Evolutionary conservation across 2,888 invertebrate genomes (phyloP).

Genomic region (Orthosia incerta): DNA sequence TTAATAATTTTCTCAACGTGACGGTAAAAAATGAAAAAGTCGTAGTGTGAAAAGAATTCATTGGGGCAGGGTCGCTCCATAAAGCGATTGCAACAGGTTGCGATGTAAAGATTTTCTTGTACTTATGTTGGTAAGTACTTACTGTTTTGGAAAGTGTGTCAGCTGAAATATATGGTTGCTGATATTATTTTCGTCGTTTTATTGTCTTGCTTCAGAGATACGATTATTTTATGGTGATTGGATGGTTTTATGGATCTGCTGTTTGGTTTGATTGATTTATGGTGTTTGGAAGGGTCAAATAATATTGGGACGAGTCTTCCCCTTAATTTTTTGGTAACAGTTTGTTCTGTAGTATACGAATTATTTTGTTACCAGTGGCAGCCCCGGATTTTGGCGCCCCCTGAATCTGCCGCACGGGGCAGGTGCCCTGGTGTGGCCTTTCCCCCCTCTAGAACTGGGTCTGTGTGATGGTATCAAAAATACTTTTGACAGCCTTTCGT

Average conservation of each 20-base stretch:
- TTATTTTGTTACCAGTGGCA: no score
- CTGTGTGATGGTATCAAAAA: no score
- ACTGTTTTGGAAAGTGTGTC: slow-evolving; percentile 41
- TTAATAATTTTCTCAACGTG: slow-evolving; percentile 32
- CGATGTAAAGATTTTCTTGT: slow-evolving; percentile 51
- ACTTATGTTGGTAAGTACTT: slow-evolving; percentile 18
- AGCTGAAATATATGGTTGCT: slow-evolving; percentile 6
- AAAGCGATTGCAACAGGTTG: slow-evolving; percentile 61
- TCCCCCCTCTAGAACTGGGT: no score
- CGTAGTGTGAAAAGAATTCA: slow-evolving; percentile 56
- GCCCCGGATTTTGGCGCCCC: no score
- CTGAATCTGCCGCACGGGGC: no score
- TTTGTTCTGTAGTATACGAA: no score
- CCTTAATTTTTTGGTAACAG: not conserved
- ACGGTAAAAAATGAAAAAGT: slow-evolving; percentile 50
- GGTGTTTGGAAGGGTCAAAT: not conserved
- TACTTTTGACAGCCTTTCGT: no score
- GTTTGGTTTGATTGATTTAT: slow-evolving; percentile 19
- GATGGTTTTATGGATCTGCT: slow-evolving; percentile 6
- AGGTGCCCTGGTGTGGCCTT: no score
- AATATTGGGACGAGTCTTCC: not conserved
- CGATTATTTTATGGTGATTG: slow-evolving; percentile 42
- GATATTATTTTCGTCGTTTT: slow-evolving; percentile 22
- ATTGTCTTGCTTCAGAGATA: slow-evolving; percentile 11
- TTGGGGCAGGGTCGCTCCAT: slow-evolving; percentile 31